Evolutionary conservation across 2,888 invertebrate genomes (phyloP), one percentile per base, ranked within the genome.

Genomic region (Serrognathus titanus): DNA sequence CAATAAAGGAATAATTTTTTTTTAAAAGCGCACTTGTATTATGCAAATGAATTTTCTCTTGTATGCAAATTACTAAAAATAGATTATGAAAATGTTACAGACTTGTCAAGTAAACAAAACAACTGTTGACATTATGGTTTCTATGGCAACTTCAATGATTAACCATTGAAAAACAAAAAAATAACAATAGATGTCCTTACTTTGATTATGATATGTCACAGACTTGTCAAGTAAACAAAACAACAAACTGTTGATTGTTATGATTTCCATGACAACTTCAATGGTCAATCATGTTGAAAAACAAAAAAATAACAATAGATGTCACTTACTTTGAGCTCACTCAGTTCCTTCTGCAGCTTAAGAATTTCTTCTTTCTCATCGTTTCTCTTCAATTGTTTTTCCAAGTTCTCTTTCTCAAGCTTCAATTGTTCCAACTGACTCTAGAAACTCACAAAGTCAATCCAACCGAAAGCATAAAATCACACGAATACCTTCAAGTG

Each of bases 341-440:
- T 61, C 20, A 73, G 51, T 64, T 75, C 70, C 45, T 65, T 65
- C 51, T 70, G 66, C 12, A 76, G 62, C 55, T 72, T 69, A 46
- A 69, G 60, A 55, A 73, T 71, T 51, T 71, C 66, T 61, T 73
- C 63, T 61, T 67, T 62, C 61, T 64, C 61, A 67, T 70, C 37
- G 70, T 65, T 58, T 35, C 64, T 60, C 64, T 67, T 67, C 46
- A 72, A 47, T 62, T 68, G 64, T 55, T 71, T 67, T 58, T 70
- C 68, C 43, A 77, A 62, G 59, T 75, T 74, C 11, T 71, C 70
- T 58, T 74, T 76, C 59, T 76, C 73, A n/a, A 55, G 56, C 64
- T 72, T 69, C 36, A 74, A 41, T 59, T 74, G 67, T 63, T 74
- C 53, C 71, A 76, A 72, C 60, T 74, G 67, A 36, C 68, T 68